Base-by-base conservation (phyloP, 2,113 vertebrate genomes). In the Galeopterus variegatus region DNA sequence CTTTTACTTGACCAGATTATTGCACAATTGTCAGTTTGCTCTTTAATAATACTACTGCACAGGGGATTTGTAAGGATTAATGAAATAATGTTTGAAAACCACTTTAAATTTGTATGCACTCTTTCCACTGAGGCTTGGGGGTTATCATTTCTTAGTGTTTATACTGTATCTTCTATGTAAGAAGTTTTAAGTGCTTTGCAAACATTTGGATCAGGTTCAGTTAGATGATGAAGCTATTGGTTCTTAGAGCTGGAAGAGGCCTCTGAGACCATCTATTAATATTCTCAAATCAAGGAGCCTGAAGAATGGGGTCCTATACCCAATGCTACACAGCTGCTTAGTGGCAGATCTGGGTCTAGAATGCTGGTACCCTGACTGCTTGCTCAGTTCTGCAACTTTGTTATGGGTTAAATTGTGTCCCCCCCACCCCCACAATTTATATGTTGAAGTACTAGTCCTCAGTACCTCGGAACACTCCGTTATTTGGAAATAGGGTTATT, bases 1-100 rank as follows among this genome's bases (percentile, higher is more conserved):
- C 97, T 97, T 94, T 93, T 81, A 93, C 96, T 97, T 96, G 97
- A 96, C 98, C 98, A 97, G 96, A 97, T 97, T 97, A 97, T 52
- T 97, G 80, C 70, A 85, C 96, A 94, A 95, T 93, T 96, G 95
- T 95, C 84, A 79, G 97, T 90, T 97, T 97, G 84, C 92, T 98
- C 95, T 97, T 93, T 97, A 94, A 97, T 96, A 97, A 85, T 65
- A 81, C 92, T 93, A 48, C 96, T 95, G 97, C 97, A 84, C 96
- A 96, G 45, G 97, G 96, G 96, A 97, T 98, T 98, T 98, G 94
- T 89, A 87, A 94, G 87, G 94, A 98, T 98, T 98, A 98, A 98
- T 97, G 97, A 98, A 96, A 95, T 93, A 85, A 98, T 98, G 95
- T 97, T 95, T 95, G 97, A 93, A 97, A 97, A 96, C 92, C 95